Conservation (phyloP, 2,888 invertebrate species). For the Clostera curtula region DNA sequence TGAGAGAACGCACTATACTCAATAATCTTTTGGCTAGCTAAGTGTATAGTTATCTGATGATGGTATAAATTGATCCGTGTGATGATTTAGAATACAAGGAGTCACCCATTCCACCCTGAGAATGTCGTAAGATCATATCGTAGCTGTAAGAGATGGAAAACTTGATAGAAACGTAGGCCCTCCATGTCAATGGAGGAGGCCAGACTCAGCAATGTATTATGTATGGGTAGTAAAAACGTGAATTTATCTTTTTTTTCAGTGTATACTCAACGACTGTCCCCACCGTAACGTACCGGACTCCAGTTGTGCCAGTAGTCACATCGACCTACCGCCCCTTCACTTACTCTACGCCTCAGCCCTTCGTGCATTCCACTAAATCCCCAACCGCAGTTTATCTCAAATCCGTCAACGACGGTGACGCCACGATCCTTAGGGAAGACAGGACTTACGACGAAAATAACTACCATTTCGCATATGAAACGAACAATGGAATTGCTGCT, state of each 20-base stretch:
- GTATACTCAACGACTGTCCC: conserved; percentile 28
- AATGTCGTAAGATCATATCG: too few relatives aligned
- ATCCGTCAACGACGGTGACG: conserved; percentile 58
- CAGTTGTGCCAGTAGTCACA: conserved; percentile 19
- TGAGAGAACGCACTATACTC: too few relatives aligned
- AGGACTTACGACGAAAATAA: conserved; percentile 65
- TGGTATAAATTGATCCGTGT: too few relatives aligned
- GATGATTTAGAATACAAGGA: too few relatives aligned
- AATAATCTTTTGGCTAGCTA: too few relatives aligned
- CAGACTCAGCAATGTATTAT: too few relatives aligned
- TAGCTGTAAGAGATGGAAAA: too few relatives aligned
- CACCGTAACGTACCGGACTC: conserved; percentile 35
- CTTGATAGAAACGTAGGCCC: too few relatives aligned
- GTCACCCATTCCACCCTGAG: too few relatives aligned
- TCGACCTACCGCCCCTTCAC: conserved; percentile 20
- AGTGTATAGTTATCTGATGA: too few relatives aligned
- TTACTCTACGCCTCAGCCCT: conserved; percentile 19
- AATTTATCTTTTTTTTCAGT: conserved; percentile 23
- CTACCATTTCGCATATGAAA: conserved; percentile 77
- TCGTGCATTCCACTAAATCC: conserved; percentile 9
- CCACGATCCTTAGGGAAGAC: conserved; percentile 72
- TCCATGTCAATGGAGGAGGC: too few relatives aligned
- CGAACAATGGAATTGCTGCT: conserved; percentile 79
- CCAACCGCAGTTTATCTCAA: conserved; percentile 24
- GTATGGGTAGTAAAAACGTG: neutral